phyloP scores from a whole-genome alignment of 2,113 vertebrate genomes.

The Scopus umbretta region DNA sequence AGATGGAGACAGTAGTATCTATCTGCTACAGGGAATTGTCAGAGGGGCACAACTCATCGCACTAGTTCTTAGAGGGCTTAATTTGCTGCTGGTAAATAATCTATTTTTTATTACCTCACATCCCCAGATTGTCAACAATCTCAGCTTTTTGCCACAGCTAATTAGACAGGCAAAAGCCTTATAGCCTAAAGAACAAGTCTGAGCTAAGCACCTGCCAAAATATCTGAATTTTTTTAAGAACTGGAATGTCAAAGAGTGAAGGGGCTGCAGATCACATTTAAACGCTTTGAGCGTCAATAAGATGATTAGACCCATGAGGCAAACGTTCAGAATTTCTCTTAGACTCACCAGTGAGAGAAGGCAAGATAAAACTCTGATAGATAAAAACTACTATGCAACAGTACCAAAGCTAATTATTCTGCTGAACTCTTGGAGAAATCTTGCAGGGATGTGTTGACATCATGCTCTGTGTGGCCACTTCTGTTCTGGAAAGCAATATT shows the following conservation, averaged over 20 bases:
- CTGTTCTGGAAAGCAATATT: conserved; percentile 42
- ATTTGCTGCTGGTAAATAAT: conserved; percentile 67
- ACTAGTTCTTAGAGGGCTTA: conserved; percentile 55
- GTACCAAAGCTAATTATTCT: conserved; percentile 68
- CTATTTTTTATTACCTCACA: conserved; percentile 63
- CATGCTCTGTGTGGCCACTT: conserved; percentile 41
- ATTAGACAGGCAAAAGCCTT: conserved; percentile 70
- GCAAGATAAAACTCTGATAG: conserved; percentile 63
- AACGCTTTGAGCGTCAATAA: conserved; percentile 63
- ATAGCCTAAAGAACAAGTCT: conserved; percentile 61
- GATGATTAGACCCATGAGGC: conserved; percentile 68
- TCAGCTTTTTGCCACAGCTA: conserved; percentile 66
- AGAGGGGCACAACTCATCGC: conserved; percentile 44
- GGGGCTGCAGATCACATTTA: conserved; percentile 64
- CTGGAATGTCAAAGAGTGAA: conserved; percentile 62
- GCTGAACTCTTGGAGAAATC: conserved; percentile 65
- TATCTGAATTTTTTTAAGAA: conserved; percentile 58
- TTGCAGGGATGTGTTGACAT: conserved; percentile 59
- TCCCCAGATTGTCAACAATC: conserved; percentile 65
- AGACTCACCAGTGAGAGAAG: conserved; percentile 61
- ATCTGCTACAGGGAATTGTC: conserved; percentile 32
- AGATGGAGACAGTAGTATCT: conserved; percentile 55
- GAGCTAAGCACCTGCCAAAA: conserved; percentile 66
- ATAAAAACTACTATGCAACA: conserved; percentile 49
- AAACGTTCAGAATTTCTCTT: conserved; percentile 62